phyloP scores from a whole-genome alignment of 2,797 vertebrate species.

The Rhabdomys pumilio region DNA sequence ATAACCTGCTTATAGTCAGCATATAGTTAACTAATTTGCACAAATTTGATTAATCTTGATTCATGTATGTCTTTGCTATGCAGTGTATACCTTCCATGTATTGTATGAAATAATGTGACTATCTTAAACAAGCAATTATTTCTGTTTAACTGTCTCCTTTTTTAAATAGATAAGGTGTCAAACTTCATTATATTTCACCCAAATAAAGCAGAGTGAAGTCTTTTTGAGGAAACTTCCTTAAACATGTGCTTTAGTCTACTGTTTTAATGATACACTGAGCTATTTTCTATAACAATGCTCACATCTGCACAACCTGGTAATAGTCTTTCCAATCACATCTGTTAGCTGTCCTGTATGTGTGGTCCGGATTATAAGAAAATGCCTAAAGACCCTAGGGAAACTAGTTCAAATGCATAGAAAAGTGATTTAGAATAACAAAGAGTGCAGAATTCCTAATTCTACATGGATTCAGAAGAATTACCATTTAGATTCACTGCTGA shows the following conservation, averaged over 20 bases:
- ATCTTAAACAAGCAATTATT: not conserved
- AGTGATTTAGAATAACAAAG: slow-evolving; percentile 65
- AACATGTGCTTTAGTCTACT: not conserved
- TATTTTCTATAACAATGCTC: slow-evolving; percentile 21
- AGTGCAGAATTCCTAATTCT: slow-evolving; percentile 51
- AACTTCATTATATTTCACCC: not conserved
- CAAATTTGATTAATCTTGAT: not conserved
- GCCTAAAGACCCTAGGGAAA: slow-evolving; percentile 21
- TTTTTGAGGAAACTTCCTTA: not conserved
- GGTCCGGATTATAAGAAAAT: slow-evolving; percentile 18
- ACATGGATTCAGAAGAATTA: slow-evolving; percentile 66
- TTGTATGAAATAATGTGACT: not conserved
- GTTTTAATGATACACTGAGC: slow-evolving; percentile 1
- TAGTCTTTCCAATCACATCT: slow-evolving; percentile 19
- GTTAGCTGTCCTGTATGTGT: slow-evolving; percentile 12
- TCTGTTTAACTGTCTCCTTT: not conserved
- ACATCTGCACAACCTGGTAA: slow-evolving; percentile 45
- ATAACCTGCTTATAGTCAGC: not conserved
- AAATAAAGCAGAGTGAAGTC: not conserved
- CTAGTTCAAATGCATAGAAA: slow-evolving; percentile 66
- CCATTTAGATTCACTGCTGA: slow-evolving; percentile 61
- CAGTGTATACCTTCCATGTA: not conserved
- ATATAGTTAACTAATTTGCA: not conserved
- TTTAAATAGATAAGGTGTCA: not conserved
- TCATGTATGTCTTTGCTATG: not conserved